Conservation (phyloP, 2,113 vertebrate genomes). For the Vireo altiloquus region DNA sequence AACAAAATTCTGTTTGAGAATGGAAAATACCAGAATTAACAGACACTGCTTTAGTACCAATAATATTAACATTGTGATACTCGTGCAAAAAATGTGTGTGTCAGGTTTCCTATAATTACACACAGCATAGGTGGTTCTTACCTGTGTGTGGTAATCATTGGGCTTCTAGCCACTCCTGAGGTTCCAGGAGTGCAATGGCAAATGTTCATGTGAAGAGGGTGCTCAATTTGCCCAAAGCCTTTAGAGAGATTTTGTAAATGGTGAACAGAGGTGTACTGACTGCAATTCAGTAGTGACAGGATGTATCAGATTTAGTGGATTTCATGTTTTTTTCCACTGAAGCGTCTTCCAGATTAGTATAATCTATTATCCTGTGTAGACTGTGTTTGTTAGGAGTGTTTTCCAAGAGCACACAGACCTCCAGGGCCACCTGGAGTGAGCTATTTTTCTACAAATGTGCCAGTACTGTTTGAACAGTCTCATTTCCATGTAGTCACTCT, state of each 20-base stretch:
- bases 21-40: not conserved
- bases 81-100: not conserved
- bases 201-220: not conserved
- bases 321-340: not conserved
- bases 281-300: not conserved
- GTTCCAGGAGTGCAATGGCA: not conserved
- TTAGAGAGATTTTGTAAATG: not conserved
- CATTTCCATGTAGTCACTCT: not conserved
- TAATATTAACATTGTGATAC: not conserved
- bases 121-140: not conserved
- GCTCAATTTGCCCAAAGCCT: not conserved
- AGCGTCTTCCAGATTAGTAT: not conserved
- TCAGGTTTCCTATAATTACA: not conserved
- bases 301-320: not conserved
- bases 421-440: not conserved
- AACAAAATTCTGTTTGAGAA: not conserved
- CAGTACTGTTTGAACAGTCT: not conserved
- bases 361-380: not conserved
- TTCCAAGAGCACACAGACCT: not conserved
- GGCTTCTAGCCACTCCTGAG: not conserved
- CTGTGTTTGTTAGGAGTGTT: not conserved
- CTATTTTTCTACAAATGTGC: not conserved
- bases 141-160: not conserved
- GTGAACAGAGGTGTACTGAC: not conserved
- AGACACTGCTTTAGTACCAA: not conserved